phyloP scores from a whole-genome alignment of 1,140 invertebrate genomes.

The Hydropsyche tenuis region DNA sequence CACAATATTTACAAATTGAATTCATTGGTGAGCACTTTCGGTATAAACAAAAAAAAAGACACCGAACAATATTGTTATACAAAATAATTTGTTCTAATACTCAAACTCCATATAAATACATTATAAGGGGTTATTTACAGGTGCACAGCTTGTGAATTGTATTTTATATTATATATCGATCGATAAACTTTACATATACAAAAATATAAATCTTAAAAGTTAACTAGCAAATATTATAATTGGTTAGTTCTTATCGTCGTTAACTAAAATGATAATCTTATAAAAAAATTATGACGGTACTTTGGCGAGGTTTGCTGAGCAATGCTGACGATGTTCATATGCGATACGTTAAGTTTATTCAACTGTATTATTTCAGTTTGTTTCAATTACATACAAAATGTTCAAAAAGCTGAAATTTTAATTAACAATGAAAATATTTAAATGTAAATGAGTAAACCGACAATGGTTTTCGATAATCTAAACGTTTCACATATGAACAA shows the following conservation, averaged over 20 bases:
- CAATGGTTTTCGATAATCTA: slow-evolving; percentile 1
- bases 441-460: too few species aligned
- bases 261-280: slow-evolving; percentile 32
- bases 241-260: slow-evolving; percentile 46
- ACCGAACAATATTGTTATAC: not conserved
- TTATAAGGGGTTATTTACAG: slow-evolving; percentile 49
- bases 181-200: slow-evolving; percentile 15
- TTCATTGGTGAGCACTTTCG: slow-evolving; percentile 23
- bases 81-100: not conserved
- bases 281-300: slow-evolving; percentile 40
- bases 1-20: slow-evolving; percentile 22
- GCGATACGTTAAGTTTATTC: slow-evolving; percentile 33
- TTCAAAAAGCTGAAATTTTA: too few species aligned
- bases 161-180: not conserved
- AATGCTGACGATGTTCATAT: slow-evolving; percentile 31
- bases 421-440: too few species aligned
- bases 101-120: not conserved
- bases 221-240: slow-evolving; percentile 38
- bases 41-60: not conserved
- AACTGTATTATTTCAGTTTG: too few species aligned
- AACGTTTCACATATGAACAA: slow-evolving; percentile 47
- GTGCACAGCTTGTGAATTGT: slow-evolving; percentile 31
- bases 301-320: slow-evolving; percentile 47
- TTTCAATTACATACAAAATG: too few species aligned
- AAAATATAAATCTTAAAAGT: slow-evolving; percentile 15